These are phyloP conservation scores for Ispidina lecontei DNA, from an alignment of 2,797 vertebrate species.

Conservation along the genomic window DNA sequence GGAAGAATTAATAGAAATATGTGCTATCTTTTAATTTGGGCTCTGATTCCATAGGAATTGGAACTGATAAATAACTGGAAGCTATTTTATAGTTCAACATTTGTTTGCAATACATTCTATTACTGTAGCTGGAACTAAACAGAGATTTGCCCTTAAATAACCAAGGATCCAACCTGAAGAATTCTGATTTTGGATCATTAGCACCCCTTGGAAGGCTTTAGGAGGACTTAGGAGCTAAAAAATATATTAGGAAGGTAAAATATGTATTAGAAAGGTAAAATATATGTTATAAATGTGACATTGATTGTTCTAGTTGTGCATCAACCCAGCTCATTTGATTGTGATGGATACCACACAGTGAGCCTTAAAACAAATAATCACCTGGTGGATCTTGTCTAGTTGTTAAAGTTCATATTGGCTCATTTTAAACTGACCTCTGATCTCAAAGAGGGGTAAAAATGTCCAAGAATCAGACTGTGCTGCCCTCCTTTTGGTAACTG, in stretches of 20 bases:
- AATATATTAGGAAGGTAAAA: neutral
- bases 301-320: neutral
- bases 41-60: neutral
- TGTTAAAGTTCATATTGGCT: neutral
- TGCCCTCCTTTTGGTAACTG: neutral
- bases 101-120: neutral
- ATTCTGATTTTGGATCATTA: neutral
- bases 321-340: neutral
- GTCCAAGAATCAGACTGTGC: neutral
- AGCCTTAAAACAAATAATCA: neutral
- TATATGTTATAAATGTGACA: neutral
- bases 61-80: neutral
- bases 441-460: neutral
- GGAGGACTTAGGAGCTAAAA: no score
- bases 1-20: neutral
- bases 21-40: neutral
- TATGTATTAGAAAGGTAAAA: neutral
- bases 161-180: neutral
- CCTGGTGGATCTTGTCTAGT: neutral
- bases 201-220: neutral
- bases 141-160: neutral
- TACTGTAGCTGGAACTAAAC: neutral
- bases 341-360: neutral
- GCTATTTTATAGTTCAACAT: neutral
- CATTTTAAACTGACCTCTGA: neutral